phyloP scores from a whole-genome alignment of 2,113 vertebrate genomes.

The Carlito syrichta region DNA sequence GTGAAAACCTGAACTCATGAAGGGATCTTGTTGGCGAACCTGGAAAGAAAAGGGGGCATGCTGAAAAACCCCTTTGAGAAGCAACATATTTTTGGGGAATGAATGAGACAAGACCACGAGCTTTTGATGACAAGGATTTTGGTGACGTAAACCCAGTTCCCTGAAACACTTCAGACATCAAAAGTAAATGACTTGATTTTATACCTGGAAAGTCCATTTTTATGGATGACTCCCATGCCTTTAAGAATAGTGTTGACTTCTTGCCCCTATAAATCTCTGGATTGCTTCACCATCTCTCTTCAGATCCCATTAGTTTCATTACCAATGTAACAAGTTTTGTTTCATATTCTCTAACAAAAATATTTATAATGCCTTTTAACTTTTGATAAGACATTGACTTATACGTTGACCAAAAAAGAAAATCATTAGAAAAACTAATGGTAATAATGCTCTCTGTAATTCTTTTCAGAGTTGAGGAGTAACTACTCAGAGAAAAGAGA shows the following conservation, averaged over 20 bases:
- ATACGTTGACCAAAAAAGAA: rapidly evolving
- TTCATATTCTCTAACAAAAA: no score
- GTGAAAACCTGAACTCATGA: neutral
- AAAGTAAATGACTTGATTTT: neutral
- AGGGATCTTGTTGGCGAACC: neutral
- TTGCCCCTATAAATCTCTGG: neutral
- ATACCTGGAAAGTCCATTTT: no score
- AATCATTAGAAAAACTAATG: neutral
- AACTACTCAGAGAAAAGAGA: neutral
- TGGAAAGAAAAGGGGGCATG: neutral
- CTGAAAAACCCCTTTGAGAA: neutral
- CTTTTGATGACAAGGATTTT: neutral
- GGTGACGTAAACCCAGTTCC: neutral
- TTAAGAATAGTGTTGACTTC: neutral
- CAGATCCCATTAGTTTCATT: rapidly evolving
- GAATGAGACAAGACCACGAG: neutral
- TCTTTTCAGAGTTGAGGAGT: neutral
- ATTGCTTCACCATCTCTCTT: neutral
- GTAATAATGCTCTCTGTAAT: neutral
- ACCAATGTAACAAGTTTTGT: neutral
- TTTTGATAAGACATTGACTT: neutral
- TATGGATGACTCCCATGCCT: neutral
- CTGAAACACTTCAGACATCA: neutral
- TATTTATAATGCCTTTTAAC: no score
- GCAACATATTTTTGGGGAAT: neutral